A percentile compares a stretch with the other conserved stretches of the same genome.
Conservation (phyloP, 2,888 invertebrate genomes). For the Hypselothyrea guttata region DNA sequence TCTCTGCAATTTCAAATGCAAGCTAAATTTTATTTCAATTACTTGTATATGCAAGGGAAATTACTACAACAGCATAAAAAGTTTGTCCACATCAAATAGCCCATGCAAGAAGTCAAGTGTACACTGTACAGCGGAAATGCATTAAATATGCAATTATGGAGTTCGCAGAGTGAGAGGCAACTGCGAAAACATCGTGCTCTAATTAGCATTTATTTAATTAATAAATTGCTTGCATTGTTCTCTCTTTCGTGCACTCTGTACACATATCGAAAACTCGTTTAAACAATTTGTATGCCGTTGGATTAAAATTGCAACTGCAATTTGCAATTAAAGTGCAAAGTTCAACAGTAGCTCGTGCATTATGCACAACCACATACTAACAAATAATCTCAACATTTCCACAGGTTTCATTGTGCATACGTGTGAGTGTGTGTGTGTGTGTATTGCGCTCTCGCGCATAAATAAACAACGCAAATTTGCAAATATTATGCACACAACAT, state of each 20-base stretch:
- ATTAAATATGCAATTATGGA: constrained; percentile 46
- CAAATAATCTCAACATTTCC: constrained; percentile 37
- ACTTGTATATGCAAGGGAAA: not conserved
- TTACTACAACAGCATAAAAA: too few relatives aligned
- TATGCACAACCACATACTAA: constrained; percentile 49
- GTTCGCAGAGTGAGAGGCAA: not conserved
- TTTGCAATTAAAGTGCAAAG: constrained; percentile 64
- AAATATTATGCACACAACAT: constrained; percentile 72
- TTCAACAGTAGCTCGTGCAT: constrained; percentile 56
- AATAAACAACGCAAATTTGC: constrained; percentile 72
- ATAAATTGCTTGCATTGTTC: constrained; percentile 39
- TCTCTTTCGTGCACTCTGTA: not conserved
- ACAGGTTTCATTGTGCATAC: constrained; percentile 2
- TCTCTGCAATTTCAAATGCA: too few relatives aligned
- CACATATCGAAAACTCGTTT: not conserved
- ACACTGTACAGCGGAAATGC: constrained; percentile 22
- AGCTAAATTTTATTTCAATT: too few relatives aligned
- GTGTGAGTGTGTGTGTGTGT: constrained; percentile 22
- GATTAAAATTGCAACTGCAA: constrained; percentile 31
- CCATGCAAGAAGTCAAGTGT: constrained; percentile 51
- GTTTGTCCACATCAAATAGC: too few relatives aligned
- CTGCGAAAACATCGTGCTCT: constrained; percentile 24
- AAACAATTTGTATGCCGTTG: constrained; percentile 35
- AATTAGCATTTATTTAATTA: constrained; percentile 64
- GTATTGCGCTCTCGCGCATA: constrained; percentile 57